phyloP scores from a whole-genome alignment of 1,140 invertebrate genomes.

The Euwallacea fornicatus region DNA sequence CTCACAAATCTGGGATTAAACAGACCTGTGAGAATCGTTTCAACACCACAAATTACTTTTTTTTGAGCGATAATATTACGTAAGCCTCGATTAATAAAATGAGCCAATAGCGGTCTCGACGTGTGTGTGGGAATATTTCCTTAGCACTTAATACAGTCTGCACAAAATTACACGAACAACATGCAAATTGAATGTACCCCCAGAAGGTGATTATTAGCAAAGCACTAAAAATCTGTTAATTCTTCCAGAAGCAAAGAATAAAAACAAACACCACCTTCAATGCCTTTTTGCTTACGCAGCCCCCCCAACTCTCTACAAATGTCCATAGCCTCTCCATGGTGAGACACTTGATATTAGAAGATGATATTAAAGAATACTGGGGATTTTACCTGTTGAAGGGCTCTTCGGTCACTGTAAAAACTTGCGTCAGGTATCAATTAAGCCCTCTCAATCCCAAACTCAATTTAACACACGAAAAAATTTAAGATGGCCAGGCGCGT shows the following conservation, averaged over 20 bases:
- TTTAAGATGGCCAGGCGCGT: conserved; percentile 71
- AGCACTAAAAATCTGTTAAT: background rate
- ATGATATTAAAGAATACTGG: conserved; percentile 83
- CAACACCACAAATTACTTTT: too few relatives aligned
- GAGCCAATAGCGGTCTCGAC: too few relatives aligned
- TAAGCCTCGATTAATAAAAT: too few relatives aligned
- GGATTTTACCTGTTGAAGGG: conserved; percentile 78
- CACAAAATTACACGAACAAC: too few relatives aligned
- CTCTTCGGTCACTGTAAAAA: conserved; percentile 71
- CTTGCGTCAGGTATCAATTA: conserved; percentile 66
- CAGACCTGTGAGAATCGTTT: too few relatives aligned
- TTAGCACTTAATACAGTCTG: too few relatives aligned
- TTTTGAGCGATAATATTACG: too few relatives aligned
- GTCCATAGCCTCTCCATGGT: conserved; percentile 67
- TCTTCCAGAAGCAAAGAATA: conserved; percentile 65
- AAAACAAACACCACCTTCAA: conserved; percentile 75
- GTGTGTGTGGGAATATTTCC: too few relatives aligned
- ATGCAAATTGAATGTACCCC: too few relatives aligned
- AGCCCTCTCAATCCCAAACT: background rate
- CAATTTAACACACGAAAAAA: background rate
- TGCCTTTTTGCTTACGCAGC: conserved; percentile 67
- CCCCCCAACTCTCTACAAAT: conserved; percentile 60
- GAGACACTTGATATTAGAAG: conserved; percentile 67
- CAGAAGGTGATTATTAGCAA: too few relatives aligned
- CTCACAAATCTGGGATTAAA: too few relatives aligned